Conservation (phyloP, 1,140 invertebrate genomes). For the Drosophila sulfurigaster region DNA sequence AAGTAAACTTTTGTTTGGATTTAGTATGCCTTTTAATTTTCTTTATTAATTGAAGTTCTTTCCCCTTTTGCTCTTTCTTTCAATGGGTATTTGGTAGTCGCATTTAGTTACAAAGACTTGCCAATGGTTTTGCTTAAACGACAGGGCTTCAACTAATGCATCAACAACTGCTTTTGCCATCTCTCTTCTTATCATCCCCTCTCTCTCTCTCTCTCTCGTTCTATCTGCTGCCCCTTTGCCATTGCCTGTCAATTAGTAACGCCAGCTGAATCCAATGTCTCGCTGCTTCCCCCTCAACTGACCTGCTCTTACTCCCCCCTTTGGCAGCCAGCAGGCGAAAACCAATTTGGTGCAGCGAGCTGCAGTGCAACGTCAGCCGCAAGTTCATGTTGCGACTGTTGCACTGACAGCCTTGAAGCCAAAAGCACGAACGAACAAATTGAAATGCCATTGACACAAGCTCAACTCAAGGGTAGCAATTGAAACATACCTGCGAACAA, state of each 20-base stretch:
- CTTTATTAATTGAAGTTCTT: no score
- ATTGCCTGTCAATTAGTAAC: constrained; percentile 47
- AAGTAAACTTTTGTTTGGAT: no score
- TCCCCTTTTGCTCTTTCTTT: no score
- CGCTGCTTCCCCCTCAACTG: background rate
- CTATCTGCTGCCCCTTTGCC: background rate
- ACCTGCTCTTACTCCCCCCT: no score
- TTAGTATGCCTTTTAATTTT: no score
- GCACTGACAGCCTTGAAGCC: constrained; percentile 7
- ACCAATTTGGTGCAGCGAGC: background rate
- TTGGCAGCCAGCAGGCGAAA: background rate
- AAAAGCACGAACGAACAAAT: constrained; percentile 37
- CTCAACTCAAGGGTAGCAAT: background rate
- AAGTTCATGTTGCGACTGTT: background rate
- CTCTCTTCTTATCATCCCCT: background rate
- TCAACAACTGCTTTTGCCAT: no score
- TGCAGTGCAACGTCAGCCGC: background rate
- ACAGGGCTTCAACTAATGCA: no score
- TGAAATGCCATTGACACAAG: constrained; percentile 59
- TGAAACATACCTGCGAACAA: background rate
- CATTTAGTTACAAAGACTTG: no score
- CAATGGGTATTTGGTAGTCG: no score
- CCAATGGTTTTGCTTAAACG: no score
- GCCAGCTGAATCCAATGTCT: constrained; percentile 20
- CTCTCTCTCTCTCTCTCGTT: background rate